Base-by-base conservation (phyloP, 2,797 vertebrate genomes). In the Lacerta viridis region DNA sequence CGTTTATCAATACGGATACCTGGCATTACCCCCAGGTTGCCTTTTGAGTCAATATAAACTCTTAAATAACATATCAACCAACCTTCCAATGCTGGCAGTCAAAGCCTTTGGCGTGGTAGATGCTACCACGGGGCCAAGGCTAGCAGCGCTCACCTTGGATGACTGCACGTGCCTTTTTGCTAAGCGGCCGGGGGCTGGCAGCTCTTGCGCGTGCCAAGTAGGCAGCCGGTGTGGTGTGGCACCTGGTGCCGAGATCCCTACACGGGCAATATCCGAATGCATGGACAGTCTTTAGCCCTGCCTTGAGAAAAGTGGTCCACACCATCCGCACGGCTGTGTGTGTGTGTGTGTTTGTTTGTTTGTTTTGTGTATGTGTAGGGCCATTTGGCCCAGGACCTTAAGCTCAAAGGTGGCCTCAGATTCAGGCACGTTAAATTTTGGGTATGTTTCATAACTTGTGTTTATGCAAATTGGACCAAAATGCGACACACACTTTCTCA, bases 101-200 rank as follows among this genome's bases (percentile, higher is more conserved):
- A 36, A 82, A 80, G 79, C 8, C 80, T 66, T 41, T 76, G 27
- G 43, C 39, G 84, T 41, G 79, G 59, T 0, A 25, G 84, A 41
- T 81, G 36, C 64, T 75, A 64, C 59, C 43, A 0, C 27, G 33
- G 43, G 78, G 43, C 61, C 68, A 36, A 17, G 82, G 86, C 78
- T 39, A 18, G 79, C 80, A 68, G 79, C 84, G 23, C 41, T 36
- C 80, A 6, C 59, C 33, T 0, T 29, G 72, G 80, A 82, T 4
- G 87, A 81, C 83, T 90, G 66, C 61, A 79, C 98, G 97, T 96
- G 95, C 96, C 96, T 95, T 98, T 97, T 98, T 98, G 98, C 98
- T 98, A 97, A 97, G 97, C 92, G 96, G 98, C 95, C 93, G 93
- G 91, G 97, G 97, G 98, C 93, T 97, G 98, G 97, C 97, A 96